phyloP scores from a whole-genome alignment of 2,888 invertebrate genomes.

The Sicus ferrugineus region DNA sequence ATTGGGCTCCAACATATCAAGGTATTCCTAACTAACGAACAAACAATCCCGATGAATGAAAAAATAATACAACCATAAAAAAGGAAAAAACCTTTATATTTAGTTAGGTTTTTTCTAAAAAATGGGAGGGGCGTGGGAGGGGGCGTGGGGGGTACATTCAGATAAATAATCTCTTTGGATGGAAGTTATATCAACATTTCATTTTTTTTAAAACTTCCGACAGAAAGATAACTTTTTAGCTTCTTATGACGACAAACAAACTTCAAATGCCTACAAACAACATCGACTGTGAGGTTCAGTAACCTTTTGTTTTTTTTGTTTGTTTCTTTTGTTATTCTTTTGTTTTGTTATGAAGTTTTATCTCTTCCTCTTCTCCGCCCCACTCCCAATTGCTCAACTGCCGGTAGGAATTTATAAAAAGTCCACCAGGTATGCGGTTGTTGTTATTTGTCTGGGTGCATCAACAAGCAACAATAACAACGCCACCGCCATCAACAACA shows the following conservation, averaged over 20 bases:
- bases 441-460: neutral
- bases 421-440: neutral
- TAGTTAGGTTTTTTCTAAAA: neutral
- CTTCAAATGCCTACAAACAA: conserved; percentile 3
- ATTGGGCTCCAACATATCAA: neutral
- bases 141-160: neutral
- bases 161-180: conserved; percentile 2
- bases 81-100: neutral
- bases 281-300: conserved; percentile 10
- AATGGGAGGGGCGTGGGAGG: too few relatives aligned
- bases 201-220: neutral
- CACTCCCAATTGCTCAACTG: neutral
- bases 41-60: neutral
- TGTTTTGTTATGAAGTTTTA: neutral
- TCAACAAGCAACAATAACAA: neutral
- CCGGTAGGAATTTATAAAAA: neutral
- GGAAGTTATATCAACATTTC: neutral
- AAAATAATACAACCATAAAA: neutral
- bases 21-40: neutral
- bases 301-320: conserved; percentile 12
- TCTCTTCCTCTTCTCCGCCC: neutral
- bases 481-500: conserved; percentile 1
- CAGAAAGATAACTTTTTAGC: neutral
- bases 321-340: conserved; percentile 3
- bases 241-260: neutral